phyloP scores from a whole-genome alignment of 2,888 invertebrate species.

The Xylota sylvarum region DNA sequence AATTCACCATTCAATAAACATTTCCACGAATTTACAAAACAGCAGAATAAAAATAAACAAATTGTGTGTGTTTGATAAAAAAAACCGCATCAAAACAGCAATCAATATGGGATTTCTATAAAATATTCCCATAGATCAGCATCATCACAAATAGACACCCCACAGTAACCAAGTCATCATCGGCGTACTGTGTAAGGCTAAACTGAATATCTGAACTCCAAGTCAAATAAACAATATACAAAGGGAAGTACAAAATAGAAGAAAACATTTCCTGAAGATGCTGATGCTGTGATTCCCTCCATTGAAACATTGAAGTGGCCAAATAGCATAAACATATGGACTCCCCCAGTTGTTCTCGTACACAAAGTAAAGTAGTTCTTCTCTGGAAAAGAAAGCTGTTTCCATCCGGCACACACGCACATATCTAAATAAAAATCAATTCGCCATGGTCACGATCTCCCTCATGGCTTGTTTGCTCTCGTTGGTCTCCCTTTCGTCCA shows the following conservation, averaged over 20 bases:
- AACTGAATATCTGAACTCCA: not conserved
- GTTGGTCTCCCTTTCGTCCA: not conserved
- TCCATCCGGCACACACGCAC: conserved; percentile 13
- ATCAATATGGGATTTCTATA: not conserved
- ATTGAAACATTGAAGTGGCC: conserved; percentile 13
- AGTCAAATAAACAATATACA: not conserved
- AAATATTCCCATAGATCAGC: not conserved
- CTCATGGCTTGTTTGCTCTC: not conserved
- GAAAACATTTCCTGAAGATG: conserved; percentile 42
- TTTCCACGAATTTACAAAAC: not conserved
- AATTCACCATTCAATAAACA: conserved; percentile 11
- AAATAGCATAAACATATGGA: conserved; percentile 36
- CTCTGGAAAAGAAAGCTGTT: not conserved
- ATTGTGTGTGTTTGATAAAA: not conserved
- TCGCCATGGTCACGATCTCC: conserved; percentile 53
- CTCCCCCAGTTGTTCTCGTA: not conserved
- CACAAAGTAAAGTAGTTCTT: not conserved
- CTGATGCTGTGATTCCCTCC: conserved; percentile 13
- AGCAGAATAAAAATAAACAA: not conserved
- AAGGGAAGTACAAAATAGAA: conserved; percentile 19
- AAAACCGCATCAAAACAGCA: conserved; percentile 8
- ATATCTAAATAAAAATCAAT: conserved; percentile 56
- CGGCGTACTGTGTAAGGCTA: conserved; percentile 9
- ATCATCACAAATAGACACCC: not conserved
- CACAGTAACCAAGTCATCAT: not conserved